A percentile compares a stretch with the other conserved stretches of the same genome.
Evolutionary conservation across 1,140 invertebrate genomes (phyloP).

Genomic region (Drosophila tani): DNA sequence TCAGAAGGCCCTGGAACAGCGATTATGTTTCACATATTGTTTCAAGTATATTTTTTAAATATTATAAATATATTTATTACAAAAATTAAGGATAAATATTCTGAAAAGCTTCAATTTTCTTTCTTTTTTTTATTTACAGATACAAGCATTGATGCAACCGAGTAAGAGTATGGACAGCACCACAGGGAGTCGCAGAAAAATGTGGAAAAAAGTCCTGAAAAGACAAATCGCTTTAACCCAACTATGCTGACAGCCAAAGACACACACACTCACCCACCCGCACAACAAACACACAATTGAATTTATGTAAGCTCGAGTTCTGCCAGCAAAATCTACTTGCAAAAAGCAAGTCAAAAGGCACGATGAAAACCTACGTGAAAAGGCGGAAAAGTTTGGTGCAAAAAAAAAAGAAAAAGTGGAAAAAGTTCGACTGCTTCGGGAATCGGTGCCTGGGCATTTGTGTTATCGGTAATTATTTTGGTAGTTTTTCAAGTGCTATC

Average conservation of each 20-base stretch:
- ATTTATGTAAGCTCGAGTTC: constrained; percentile 62
- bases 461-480: constrained; percentile 73
- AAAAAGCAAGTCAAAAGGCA: background rate
- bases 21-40: no score
- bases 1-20: no score
- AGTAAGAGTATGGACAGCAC: background rate
- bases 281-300: constrained; percentile 57
- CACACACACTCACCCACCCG: constrained; percentile 37
- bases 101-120: no score
- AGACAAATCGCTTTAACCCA: constrained; percentile 69
- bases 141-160: no score
- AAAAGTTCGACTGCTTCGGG: constrained; percentile 27
- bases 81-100: background rate
- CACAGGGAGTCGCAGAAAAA: background rate
- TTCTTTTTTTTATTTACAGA: no score
- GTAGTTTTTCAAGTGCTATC: constrained; percentile 65
- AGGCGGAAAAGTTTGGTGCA: background rate
- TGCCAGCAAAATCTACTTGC: constrained; percentile 22
- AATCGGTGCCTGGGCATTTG: constrained; percentile 37
- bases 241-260: constrained; percentile 52
- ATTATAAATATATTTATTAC: no score
- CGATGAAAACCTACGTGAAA: constrained; percentile 9
- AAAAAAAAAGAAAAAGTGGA: background rate
- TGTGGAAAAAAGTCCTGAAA: constrained; percentile 1
- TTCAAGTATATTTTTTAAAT: background rate